Base-by-base conservation (phyloP, 2,797 vertebrate species). In the Lateolabrax maculatus region DNA sequence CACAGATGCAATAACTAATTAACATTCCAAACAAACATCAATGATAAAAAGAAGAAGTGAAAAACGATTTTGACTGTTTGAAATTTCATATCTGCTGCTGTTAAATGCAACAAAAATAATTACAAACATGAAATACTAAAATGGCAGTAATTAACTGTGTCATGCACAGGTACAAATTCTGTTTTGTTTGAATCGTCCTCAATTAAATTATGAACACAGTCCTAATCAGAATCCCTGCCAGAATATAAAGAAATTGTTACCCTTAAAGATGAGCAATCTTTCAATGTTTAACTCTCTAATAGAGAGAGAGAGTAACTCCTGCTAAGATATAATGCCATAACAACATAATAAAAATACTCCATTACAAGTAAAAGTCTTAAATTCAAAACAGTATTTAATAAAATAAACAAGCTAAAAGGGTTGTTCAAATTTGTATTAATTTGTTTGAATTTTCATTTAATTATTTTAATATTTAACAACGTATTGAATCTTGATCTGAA, bases 141-240 rank as follows among this genome's bases (percentile, higher is more conserved):
- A 27, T 1, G 10, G 44, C 34, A 63, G 16, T n/a, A 41, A 43
- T 76, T 37, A 37, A 43, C 41, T 49, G 37, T 53, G 7, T 12
- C 23, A 49, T 18, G 7, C 5, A 52, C 29, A 56, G 29, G 21
- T 23, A 11, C 12, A 58, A 64, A 29, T 52, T 51, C 43, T 25
- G 15, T 29, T 56, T 55, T n/a, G 63, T 68, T 37, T 55, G 15
- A 64, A 58, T 57, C 34, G 49, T 41, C 19, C 39, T 55, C 65
- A 64, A 44, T 43, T 64, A 48, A 61, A 53, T 58, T 12, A 71
- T 57, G 21, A 70, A 66, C 12, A 53, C 19, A 68, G 21, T 19
- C 15, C 52, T 34, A 37, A 48, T 39, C 5, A 65, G 1, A 41
- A 69, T 37, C 27, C 31, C 11, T 12, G 44, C 53, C 66, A 52